Evolutionary conservation across 1,140 invertebrate genomes (phyloP).

Genomic region (Drosophila lini): DNA sequence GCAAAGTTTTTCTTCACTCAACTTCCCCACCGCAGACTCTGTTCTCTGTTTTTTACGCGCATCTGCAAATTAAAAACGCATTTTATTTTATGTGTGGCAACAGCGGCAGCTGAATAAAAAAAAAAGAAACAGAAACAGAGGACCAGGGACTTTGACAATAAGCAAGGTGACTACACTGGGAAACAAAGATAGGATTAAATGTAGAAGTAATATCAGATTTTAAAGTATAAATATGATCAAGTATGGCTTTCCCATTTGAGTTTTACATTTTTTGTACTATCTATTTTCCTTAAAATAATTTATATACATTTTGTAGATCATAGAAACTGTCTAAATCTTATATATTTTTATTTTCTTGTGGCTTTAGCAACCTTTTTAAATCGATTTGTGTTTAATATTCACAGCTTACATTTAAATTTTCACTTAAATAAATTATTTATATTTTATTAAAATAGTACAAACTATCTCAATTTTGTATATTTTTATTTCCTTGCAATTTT

Average conservation of each 20-base stretch:
- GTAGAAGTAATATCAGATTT: not conserved
- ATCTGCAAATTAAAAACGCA: slow-evolving; percentile 83
- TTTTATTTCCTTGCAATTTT: not conserved
- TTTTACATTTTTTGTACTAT: not conserved
- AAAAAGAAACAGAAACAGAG: slow-evolving; percentile 17
- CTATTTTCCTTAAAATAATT: not conserved
- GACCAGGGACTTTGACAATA: slow-evolving; percentile 64
- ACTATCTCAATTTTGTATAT: not conserved
- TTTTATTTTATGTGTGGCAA: slow-evolving; percentile 74
- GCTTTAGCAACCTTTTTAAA: not conserved
- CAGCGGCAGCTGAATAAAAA: slow-evolving; percentile 16
- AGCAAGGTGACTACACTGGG: slow-evolving; percentile 48
- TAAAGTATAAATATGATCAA: not conserved
- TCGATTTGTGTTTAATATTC: too few relatives aligned
- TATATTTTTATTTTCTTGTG: too few relatives aligned
- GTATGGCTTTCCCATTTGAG: not conserved
- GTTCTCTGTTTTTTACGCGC: slow-evolving; percentile 62
- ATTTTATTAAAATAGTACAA: not conserved
- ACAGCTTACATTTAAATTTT: too few relatives aligned
- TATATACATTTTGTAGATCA: too few relatives aligned
- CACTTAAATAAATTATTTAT: not conserved
- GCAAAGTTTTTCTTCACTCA: slow-evolving; percentile 44
- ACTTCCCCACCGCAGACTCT: slow-evolving; percentile 4
- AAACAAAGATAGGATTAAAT: not conserved
- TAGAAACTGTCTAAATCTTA: too few relatives aligned